Percentiles rank a stretch among this genome's conserved stretches.
Evolutionary conservation across 2,113 vertebrate species (phyloP).

Genomic region (Strix aluco): DNA sequence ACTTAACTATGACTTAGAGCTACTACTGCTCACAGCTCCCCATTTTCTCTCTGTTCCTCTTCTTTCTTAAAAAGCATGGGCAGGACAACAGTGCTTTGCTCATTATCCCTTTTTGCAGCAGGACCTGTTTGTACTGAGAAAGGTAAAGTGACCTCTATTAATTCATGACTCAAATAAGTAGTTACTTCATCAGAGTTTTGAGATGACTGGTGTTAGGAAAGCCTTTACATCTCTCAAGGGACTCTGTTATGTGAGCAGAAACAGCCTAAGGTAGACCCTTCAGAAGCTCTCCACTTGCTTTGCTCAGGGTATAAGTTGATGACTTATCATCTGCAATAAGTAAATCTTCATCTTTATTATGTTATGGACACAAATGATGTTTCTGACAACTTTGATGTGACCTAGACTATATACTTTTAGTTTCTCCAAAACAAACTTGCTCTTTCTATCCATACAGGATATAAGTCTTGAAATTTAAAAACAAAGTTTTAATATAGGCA

Average conservation of each 20-base stretch:
- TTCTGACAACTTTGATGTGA: background rate
- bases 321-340: background rate
- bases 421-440: background rate
- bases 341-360: background rate
- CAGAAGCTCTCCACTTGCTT: background rate
- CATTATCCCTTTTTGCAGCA: background rate
- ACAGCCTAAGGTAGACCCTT: background rate
- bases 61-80: background rate
- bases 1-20: background rate
- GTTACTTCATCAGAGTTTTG: background rate
- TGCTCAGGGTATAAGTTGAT: background rate
- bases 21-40: background rate
- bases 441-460: background rate
- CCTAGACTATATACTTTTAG: background rate
- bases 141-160: background rate
- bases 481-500: background rate
- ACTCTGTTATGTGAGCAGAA: background rate
- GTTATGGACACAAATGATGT: background rate
- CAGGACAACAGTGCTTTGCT: background rate
- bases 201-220: background rate
- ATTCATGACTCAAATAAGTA: background rate
- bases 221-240: background rate
- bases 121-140: background rate
- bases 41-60: background rate
- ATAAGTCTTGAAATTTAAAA: background rate